Percentiles rank a stretch among this genome's conserved stretches.
phyloP scores from a whole-genome alignment of 2,888 invertebrate species.

The Epinotia brunnichana region DNA sequence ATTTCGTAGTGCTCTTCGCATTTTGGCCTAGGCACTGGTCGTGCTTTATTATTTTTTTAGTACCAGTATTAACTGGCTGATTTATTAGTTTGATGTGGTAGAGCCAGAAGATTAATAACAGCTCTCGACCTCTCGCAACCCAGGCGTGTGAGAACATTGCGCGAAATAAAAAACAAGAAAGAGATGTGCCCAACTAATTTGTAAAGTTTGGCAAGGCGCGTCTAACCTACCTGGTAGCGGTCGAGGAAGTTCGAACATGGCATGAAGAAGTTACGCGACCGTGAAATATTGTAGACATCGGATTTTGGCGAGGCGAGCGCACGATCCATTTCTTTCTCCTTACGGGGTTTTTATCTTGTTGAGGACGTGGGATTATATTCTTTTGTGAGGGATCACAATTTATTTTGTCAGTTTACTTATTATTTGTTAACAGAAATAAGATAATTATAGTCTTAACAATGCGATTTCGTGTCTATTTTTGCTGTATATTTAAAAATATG shows the following conservation, averaged over 20 bases:
- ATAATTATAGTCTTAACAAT: neutral
- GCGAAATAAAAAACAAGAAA: conserved; percentile 58
- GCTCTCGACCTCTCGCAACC: neutral
- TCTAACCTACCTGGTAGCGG: conserved; percentile 69
- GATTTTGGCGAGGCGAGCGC: conserved; percentile 56
- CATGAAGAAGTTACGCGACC: conserved; percentile 67
- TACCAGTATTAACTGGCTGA: neutral
- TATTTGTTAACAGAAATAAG: neutral
- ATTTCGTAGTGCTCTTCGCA: neutral
- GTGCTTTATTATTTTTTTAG: neutral
- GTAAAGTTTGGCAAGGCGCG: conserved; percentile 73
- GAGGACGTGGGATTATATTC: conserved; percentile 44
- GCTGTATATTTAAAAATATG: neutral
- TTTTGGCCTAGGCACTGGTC: neutral
- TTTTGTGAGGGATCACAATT: conserved; percentile 24
- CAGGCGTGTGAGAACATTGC: conserved; percentile 39
- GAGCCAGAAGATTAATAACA: conserved; percentile 25
- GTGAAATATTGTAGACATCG: conserved; percentile 69
- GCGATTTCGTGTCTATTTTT: neutral
- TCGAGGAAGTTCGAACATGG: conserved; percentile 68
- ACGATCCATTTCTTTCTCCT: conserved; percentile 56
- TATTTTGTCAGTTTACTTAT: conserved; percentile 12
- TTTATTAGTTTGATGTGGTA: neutral
- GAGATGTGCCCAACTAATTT: conserved; percentile 69
- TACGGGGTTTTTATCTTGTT: conserved; percentile 53